Conservation (phyloP, 2,797 vertebrate genomes). For the Microctenopoma lineatum region DNA sequence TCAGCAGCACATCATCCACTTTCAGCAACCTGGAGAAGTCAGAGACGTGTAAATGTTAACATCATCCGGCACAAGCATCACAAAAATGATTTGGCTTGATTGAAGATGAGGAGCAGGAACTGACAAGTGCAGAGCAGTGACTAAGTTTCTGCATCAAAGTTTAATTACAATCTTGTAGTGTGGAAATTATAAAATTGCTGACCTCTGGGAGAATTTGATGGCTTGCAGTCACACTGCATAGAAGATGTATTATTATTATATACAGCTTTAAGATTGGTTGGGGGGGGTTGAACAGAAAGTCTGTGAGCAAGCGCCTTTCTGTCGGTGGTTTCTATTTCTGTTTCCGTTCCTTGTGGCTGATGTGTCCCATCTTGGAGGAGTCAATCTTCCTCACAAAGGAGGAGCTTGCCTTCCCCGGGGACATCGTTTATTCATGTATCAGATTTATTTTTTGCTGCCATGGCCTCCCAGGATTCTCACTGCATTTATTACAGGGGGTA, state of each 20-base stretch:
- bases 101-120: constrained; percentile 19
- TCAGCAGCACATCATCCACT: constrained; percentile 33
- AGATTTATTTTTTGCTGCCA: constrained; percentile 84
- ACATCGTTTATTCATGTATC: constrained; percentile 86
- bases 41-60: constrained; percentile 45
- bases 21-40: constrained; percentile 40
- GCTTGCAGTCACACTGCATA: constrained; percentile 74
- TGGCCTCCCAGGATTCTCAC: constrained; percentile 81
- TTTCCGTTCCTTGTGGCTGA: constrained; percentile 78
- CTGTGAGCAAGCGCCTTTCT: constrained; percentile 63
- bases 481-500: constrained; percentile 84
- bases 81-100: constrained; percentile 25
- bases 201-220: constrained; percentile 73
- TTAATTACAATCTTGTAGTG: constrained; percentile 71
- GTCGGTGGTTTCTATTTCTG: constrained; percentile 78
- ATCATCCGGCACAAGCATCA: constrained; percentile 29
- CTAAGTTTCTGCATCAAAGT: constrained; percentile 66
- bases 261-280: constrained; percentile 71
- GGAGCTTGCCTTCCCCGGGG: constrained; percentile 76
- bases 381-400: constrained; percentile 85
- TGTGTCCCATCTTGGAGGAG: constrained; percentile 83
- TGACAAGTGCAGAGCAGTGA: constrained; percentile 48
- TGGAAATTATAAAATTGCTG: constrained; percentile 77
- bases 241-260: constrained; percentile 77
- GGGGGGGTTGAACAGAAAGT: constrained; percentile 62